Evolutionary conservation across 2,113 vertebrate genomes (phyloP).

Genomic region (Suncus etruscus): DNA sequence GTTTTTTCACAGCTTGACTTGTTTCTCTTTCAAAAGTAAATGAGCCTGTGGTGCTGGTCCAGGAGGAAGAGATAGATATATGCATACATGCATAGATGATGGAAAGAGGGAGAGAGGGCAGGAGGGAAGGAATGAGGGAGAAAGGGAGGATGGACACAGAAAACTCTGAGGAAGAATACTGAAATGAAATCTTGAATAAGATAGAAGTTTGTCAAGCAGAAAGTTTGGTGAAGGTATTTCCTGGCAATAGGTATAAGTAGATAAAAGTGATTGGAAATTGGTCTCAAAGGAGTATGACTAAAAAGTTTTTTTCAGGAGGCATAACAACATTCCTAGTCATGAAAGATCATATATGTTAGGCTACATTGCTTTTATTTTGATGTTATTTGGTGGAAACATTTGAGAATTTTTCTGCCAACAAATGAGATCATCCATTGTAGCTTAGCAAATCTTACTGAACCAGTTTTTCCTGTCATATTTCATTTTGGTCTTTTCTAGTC

Average conservation of each 20-base stretch:
- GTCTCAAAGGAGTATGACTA: not conserved
- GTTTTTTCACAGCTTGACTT: too few species aligned
- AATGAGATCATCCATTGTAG: slow-evolving; percentile 45
- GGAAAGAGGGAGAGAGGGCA: too few species aligned
- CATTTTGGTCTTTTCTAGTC: slow-evolving; percentile 16
- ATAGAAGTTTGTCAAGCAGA: not conserved
- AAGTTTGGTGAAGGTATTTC: not conserved
- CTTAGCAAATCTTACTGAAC: slow-evolving; percentile 56
- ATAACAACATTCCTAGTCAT: not conserved
- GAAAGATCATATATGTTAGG: not conserved
- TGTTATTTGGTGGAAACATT: slow-evolving; percentile 35
- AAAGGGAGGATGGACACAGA: too few species aligned
- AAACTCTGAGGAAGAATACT: not conserved
- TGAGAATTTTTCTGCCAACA: slow-evolving; percentile 49
- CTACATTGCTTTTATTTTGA: slow-evolving; percentile 59
- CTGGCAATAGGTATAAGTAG: not conserved
- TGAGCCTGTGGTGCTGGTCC: too few species aligned
- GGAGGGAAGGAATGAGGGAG: too few species aligned
- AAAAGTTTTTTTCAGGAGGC: not conserved
- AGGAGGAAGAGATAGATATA: too few species aligned
- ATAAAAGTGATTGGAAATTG: not conserved
- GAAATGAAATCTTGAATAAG: not conserved
- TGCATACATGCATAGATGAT: too few species aligned
- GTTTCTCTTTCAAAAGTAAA: too few species aligned
- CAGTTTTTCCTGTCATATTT: slow-evolving; percentile 31